Evolutionary conservation across 2,888 invertebrate genomes (phyloP).

Genomic region (Stratiomys singularior): DNA sequence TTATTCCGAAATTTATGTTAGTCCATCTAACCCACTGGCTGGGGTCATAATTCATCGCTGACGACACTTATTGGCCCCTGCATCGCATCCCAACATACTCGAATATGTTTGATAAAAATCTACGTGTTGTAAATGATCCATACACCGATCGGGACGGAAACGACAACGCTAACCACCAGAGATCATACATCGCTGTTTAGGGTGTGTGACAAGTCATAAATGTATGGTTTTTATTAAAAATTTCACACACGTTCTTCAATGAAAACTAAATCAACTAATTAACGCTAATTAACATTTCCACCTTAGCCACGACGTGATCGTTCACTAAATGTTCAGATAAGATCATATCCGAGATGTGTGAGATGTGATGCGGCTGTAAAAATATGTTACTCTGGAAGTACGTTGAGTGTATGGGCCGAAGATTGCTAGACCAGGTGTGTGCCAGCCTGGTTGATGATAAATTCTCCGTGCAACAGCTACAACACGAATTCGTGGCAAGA

Average conservation of each 20-base stretch:
- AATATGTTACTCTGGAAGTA: not conserved
- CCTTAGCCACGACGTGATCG: conserved; percentile 37
- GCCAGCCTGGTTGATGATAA: conserved; percentile 56
- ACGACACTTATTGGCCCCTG: conserved; percentile 8
- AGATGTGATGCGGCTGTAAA: not conserved
- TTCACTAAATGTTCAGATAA: conserved; percentile 45
- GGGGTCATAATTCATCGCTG: conserved; percentile 21
- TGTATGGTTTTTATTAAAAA: conserved; percentile 29
- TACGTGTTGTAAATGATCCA: not conserved
- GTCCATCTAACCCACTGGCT: conserved; percentile 28
- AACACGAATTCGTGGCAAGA: conserved; percentile 58
- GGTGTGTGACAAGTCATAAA: conserved; percentile 30
- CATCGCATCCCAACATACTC: not conserved
- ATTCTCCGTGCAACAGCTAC: conserved; percentile 62
- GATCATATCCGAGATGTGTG: conserved; percentile 36
- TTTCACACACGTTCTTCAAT: conserved; percentile 34
- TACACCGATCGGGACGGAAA: not conserved
- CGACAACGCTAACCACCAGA: not conserved
- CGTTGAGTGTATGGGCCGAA: not conserved
- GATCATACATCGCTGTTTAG: not conserved
- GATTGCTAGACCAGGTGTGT: conserved; percentile 15
- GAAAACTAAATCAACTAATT: conserved; percentile 45
- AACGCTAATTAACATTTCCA: conserved; percentile 46
- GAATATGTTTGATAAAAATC: conserved; percentile 7
- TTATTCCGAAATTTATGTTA: conserved; percentile 28